Conservation (phyloP, 1,140 invertebrate species). For the Ips nitidus region DNA sequence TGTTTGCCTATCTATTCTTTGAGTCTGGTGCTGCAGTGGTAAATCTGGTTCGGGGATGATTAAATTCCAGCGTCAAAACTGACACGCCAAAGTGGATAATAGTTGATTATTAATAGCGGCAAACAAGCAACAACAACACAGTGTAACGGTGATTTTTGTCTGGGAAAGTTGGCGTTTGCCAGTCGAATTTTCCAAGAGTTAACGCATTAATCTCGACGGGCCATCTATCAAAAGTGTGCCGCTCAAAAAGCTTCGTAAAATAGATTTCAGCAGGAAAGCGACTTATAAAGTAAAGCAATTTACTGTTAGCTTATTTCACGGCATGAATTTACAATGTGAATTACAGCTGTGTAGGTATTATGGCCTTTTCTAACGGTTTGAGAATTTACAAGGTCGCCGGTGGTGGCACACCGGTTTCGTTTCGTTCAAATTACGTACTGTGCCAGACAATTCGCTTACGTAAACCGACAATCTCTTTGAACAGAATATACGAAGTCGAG, state of each 20-base stretch:
- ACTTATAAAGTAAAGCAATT: conserved; percentile 33
- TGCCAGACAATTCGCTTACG: background rate
- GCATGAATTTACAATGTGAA: conserved; percentile 36
- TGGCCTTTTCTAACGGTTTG: conserved; percentile 35
- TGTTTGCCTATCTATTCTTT: no score
- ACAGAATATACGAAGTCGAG: no score
- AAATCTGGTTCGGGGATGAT: no score
- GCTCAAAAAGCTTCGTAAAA: conserved; percentile 15
- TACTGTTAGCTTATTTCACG: conserved; percentile 38
- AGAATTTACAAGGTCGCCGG: conserved; percentile 32
- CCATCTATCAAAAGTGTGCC: conserved; percentile 14
- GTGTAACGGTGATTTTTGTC: no score
- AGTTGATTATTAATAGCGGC: background rate
- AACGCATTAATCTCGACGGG: conserved; percentile 9
- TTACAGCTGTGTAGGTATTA: conserved; percentile 34
- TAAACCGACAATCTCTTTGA: background rate
- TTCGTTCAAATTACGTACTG: conserved; percentile 6
- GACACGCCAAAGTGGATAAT: no score
- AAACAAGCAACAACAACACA: background rate
- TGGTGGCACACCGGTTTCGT: conserved; percentile 13
- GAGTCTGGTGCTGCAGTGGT: no score
- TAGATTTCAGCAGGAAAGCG: conserved; percentile 12
- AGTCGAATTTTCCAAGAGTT: conserved; percentile 5
- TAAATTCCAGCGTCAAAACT: no score
- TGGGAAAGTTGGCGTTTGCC: background rate